Conservation (phyloP, 2,797 vertebrate species). For the Eleutherodactylus coqui region DNA sequence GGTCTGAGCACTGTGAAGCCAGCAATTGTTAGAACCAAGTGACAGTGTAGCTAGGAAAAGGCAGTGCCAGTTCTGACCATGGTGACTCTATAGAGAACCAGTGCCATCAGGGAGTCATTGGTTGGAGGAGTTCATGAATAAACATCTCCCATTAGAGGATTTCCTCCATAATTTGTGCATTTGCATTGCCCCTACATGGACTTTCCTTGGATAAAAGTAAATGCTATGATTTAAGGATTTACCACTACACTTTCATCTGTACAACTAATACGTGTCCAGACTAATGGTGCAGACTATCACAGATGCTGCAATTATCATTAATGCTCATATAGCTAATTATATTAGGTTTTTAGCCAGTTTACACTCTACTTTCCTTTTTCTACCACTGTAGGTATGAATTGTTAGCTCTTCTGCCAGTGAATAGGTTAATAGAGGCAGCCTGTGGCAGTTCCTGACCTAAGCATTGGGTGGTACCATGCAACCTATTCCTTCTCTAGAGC, state of each 20-base stretch:
- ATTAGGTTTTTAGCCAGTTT: neutral
- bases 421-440: conserved; percentile 58
- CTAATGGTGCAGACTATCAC: neutral
- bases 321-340: neutral
- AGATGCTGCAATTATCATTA: neutral
- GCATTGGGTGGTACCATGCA: conserved; percentile 66
- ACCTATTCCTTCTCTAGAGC: conserved; percentile 61
- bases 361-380: neutral
- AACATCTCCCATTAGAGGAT: neutral
- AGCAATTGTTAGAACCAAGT: neutral
- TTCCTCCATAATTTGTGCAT: neutral
- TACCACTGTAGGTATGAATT: neutral
- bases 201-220: no score
- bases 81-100: no score
- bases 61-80: neutral
- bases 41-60: neutral
- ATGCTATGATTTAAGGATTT: no score
- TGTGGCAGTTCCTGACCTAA: conserved; percentile 34
- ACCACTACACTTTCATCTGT: neutral
- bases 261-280: neutral
- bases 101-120: no score
- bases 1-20: neutral
- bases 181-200: neutral
- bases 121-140: neutral
- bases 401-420: neutral